Base-by-base conservation (phyloP, 2,888 invertebrate genomes). In the Zootermopsis nevadensis region DNA sequence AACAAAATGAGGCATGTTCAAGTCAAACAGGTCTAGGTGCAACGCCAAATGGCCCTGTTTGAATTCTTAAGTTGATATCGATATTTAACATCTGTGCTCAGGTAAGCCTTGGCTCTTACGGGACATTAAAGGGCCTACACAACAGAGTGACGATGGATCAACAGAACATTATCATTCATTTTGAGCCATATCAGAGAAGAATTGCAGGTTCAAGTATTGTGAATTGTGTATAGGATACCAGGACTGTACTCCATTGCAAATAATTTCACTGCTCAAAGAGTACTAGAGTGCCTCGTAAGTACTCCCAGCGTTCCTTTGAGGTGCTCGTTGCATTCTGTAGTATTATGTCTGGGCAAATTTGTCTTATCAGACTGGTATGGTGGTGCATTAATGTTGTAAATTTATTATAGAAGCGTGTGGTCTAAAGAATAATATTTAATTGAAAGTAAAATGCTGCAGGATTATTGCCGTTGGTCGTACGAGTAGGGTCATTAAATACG, bases 271-370 rank as follows among this genome's bases (percentile, higher is more conserved):
- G 79, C 79, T 79, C 79, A 15, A 79, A 79, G 79, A 79, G 79
- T 66, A 35, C 66, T 22, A 31, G 79, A 79, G 79, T 79, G 79
- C 79, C 79, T 79, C 79, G 15, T n/a, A 82, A 55, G 77, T 80
- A 38, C 69, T 77, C 72, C 83, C 60, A 81, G 67, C 69, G 81
- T 83, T 81, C 77, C 81, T 81, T 83, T 77, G 83, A 83, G 83
- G 83, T 83, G 83, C 83, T 83, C 83, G 53, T 42, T 72, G n/a
- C 74, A n/a, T 38, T 72, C 72, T 30, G 38, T 81, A 81, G 81
- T 81, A 81, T 81, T 81, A 38, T 72, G 81, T 74, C 6, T 74
- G 74, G 74, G 38, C 42, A 74, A 7, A 69, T 38, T 38, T 38
- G 22, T n/a, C 74, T n/a, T 8, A n/a, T 74, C 38, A 42, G 69